A percentile compares a stretch with the other conserved stretches of the same genome.
Evolutionary conservation across 2,888 invertebrate species (phyloP).

Genomic region (Melolontha melolontha): DNA sequence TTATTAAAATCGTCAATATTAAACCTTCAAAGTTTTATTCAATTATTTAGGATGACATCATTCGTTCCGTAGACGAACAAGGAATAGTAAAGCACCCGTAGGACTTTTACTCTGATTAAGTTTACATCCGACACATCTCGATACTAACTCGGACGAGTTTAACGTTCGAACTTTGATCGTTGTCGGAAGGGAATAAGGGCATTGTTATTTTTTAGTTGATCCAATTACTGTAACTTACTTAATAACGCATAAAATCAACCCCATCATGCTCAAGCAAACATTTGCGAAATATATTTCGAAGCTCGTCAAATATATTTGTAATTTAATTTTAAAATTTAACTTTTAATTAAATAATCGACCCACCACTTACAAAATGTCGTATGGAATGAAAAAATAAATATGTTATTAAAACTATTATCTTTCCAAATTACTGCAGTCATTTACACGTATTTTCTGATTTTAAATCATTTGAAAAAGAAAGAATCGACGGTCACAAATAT

Average conservation of each 20-base stretch:
- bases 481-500: no score
- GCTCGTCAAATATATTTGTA: no score
- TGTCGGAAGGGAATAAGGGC: neutral
- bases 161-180: neutral
- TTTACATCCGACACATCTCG: neutral
- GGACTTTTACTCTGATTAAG: conserved; percentile 9
- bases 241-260: neutral
- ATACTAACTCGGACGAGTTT: neutral
- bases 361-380: no score
- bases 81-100: neutral
- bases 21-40: neutral
- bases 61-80: neutral
- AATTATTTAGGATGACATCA: neutral
- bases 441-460: no score
- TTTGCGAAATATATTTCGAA: no score
- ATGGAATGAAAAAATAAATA: no score
- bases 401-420: no score
- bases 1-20: neutral
- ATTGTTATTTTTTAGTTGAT: neutral
- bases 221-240: conserved; percentile 1
- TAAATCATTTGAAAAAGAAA: no score
- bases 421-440: no score
- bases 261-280: no score
- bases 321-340: no score
- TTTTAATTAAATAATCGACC: no score